Evolutionary conservation across 1,140 invertebrate genomes (phyloP).

Genomic region (Aphis craccivora): DNA sequence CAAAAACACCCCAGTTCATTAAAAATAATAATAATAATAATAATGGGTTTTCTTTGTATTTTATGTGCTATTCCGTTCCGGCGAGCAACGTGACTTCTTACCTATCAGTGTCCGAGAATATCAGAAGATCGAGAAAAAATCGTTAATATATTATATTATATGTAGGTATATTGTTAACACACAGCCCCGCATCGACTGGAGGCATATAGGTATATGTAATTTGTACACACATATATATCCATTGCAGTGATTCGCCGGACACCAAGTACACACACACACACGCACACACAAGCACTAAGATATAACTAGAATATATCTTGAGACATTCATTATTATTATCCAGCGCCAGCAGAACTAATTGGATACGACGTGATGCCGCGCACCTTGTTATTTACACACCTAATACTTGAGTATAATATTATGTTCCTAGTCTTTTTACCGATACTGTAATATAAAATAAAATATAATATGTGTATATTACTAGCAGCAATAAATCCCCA

Average conservation of each 20-base stretch:
- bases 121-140: background rate
- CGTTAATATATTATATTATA: background rate
- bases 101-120: background rate
- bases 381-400: background rate
- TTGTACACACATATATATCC: background rate
- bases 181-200: background rate
- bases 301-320: background rate
- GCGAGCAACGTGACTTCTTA: conserved; percentile 20
- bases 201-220: background rate
- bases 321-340: conserved; percentile 31
- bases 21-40: conserved; percentile 28
- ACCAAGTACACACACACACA: background rate
- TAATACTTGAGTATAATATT: background rate
- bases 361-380: conserved; percentile 18
- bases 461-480: background rate
- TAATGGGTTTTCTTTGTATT: conserved; percentile 27
- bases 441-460: background rate
- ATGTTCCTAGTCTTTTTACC: background rate
- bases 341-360: conserved; percentile 51
- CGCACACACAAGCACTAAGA: too few relatives aligned
- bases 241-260: background rate
- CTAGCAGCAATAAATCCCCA: background rate
- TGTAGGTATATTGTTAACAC: background rate
- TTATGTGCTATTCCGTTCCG: background rate
- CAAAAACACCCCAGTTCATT: background rate